A percentile compares a stretch with the other conserved stretches of the same genome.
Conservation (phyloP, 1,140 invertebrate genomes). For the Heliothis virescens region DNA sequence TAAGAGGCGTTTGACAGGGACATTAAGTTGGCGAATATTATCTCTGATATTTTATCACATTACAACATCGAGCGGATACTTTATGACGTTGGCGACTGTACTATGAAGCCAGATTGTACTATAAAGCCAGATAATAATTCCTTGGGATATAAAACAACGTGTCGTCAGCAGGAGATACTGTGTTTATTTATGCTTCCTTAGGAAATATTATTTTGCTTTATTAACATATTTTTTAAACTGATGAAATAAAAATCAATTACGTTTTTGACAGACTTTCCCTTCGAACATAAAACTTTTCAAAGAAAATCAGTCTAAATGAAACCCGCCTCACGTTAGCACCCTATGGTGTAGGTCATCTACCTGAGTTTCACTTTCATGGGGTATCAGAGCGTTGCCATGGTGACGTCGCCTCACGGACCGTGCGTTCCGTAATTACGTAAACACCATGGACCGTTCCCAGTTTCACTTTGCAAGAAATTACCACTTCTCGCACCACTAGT, state of each 20-base stretch:
- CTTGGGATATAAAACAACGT: no score
- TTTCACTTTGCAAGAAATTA: constrained; percentile 59
- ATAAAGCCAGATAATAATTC: no score
- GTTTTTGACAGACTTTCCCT: not conserved
- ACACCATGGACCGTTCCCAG: constrained; percentile 48
- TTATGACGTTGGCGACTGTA: no score
- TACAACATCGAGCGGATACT: not conserved
- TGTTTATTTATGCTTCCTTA: no score
- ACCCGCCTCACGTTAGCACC: not conserved
- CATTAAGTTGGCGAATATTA: not conserved
- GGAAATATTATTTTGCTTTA: no score
- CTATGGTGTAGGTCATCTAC: constrained; percentile 37
- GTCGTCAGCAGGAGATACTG: no score
- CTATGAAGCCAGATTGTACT: no score
- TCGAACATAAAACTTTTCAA: not conserved
- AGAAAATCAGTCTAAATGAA: not conserved
- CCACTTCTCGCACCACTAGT: not conserved
- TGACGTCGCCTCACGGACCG: constrained; percentile 47
- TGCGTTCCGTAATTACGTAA: constrained; percentile 61
- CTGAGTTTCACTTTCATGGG: constrained; percentile 58
- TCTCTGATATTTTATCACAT: constrained; percentile 18
- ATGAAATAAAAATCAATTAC: no score
- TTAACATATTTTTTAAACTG: no score
- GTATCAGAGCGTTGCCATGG: constrained; percentile 58
- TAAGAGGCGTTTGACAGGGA: not conserved